phyloP scores from a whole-genome alignment of 2,797 vertebrate genomes.

The Hoplostethus atlanticus region DNA sequence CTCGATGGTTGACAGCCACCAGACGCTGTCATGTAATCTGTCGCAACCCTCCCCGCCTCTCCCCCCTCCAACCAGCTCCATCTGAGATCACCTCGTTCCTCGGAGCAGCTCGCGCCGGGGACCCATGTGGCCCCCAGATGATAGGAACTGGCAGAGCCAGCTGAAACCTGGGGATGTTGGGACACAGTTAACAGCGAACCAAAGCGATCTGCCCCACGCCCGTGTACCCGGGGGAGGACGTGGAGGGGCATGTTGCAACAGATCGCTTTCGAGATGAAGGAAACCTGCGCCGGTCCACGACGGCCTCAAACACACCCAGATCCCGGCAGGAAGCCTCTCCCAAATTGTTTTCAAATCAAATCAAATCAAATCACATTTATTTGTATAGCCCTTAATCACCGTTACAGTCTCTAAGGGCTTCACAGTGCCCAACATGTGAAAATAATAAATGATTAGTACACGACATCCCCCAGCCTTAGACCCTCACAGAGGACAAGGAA shows the following conservation, averaged over 20 bases:
- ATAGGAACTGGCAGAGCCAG: neutral
- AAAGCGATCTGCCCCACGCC: neutral
- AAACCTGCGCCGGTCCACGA: neutral
- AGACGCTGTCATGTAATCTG: neutral
- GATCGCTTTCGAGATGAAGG: constrained; percentile 18
- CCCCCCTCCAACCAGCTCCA: neutral
- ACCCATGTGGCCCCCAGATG: constrained; percentile 16
- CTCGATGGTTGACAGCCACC: neutral
- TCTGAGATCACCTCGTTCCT: constrained; percentile 5
- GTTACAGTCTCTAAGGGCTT: no score
- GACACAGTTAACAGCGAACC: neutral
- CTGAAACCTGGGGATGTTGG: neutral
- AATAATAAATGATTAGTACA: no score
- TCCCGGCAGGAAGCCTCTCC: constrained; percentile 23
- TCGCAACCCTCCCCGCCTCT: neutral
- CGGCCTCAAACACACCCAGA: constrained; percentile 20
- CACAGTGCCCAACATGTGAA: no score
- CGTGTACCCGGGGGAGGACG: neutral
- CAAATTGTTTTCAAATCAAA: constrained; percentile 34
- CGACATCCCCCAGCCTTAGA: no score
- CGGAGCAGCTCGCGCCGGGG: neutral
- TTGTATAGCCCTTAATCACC: no score
- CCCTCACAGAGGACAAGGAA: no score
- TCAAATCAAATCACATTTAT: no score
- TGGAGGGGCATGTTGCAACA: constrained; percentile 28